Base-by-base conservation (phyloP, 2,113 vertebrate genomes). In the Campylomormyrus tamandua region DNA sequence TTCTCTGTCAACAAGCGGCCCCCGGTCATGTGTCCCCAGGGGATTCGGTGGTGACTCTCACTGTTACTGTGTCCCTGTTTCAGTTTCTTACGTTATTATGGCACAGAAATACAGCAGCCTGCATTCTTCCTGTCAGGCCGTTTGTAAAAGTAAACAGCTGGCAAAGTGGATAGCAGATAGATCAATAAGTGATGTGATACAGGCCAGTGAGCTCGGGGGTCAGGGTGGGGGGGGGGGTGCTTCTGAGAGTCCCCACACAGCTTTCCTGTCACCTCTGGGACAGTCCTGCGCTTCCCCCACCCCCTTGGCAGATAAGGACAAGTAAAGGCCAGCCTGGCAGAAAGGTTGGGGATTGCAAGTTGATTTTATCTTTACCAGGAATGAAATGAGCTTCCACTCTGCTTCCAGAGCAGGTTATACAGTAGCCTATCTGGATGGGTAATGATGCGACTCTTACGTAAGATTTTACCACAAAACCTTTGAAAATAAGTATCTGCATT, bases 311-410 rank as follows among this genome's bases (percentile, higher is more conserved):
- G 80, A 83, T 42, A 35, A 42, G 77, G 77, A 84, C 83, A 48
- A 46, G 45, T 13, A 46, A 48, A 45, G 42, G 24, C 83, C 83
- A 52, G 93, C 93, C 94, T 93, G 94, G 93, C 90, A 11, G 83
- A 93, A 95, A 97, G 96, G 96, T 96, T 96, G 96, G 91, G 93
- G 80, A 88, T 94, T 94, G 92, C 90, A 85, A 93, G 92, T 92
- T 95, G 96, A 96, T 97, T 95, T 96, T 96, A 97, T 97, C 95
- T 83, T 48, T 83, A 24, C 21, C 24, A 96, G 96, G 93, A 93
- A 96, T 96, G 95, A 94, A 94, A 93, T 94, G 42, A 95, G 94
- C 93, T 95, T 96, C 94, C 53, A 95, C 96, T 95, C 92, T 93
- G 94, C 93, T 91, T 92, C 94, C 24, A 4, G 8, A 45, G 90